Percentiles rank a stretch among this genome's conserved stretches.
phyloP scores from a whole-genome alignment of 2,888 invertebrate genomes.

The Epistrophe grossulariae region DNA sequence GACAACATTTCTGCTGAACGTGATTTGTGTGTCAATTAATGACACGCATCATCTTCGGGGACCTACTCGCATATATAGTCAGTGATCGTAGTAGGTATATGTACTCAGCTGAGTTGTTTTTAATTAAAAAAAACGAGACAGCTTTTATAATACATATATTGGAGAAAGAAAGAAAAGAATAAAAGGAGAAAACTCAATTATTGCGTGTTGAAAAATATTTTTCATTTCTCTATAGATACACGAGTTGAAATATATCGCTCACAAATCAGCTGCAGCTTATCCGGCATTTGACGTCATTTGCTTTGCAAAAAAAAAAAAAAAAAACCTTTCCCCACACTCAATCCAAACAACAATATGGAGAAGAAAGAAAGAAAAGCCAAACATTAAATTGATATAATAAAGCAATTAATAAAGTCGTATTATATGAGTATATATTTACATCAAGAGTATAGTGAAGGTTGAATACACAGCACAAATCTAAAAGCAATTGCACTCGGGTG shows the following conservation, averaged over 20 bases:
- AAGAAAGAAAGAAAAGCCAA: constrained; percentile 28
- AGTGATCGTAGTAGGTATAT: neutral
- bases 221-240: neutral
- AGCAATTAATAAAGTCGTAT: constrained; percentile 50
- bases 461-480: constrained; percentile 15
- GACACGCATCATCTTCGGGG: constrained; percentile 61
- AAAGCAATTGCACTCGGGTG: neutral
- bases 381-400: constrained; percentile 57
- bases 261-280: constrained; percentile 22
- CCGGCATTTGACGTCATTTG: constrained; percentile 41
- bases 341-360: neutral
- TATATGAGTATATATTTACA: neutral
- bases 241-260: neutral
- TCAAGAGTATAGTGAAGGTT: constrained; percentile 13
- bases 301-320: neutral
- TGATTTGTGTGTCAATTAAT: constrained; percentile 66
- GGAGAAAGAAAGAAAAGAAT: neutral
- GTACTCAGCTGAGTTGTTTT: constrained; percentile 34
- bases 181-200: constrained; percentile 26
- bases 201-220: constrained; percentile 3
- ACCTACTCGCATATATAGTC: constrained; percentile 21
- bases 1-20: constrained; percentile 47
- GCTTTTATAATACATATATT: neutral
- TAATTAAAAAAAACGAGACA: constrained; percentile 39
- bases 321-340: neutral